Evolutionary conservation across 2,888 invertebrate species (phyloP), one percentile per base, ranked within the genome.

Genomic region (Cephus nigrinus): DNA sequence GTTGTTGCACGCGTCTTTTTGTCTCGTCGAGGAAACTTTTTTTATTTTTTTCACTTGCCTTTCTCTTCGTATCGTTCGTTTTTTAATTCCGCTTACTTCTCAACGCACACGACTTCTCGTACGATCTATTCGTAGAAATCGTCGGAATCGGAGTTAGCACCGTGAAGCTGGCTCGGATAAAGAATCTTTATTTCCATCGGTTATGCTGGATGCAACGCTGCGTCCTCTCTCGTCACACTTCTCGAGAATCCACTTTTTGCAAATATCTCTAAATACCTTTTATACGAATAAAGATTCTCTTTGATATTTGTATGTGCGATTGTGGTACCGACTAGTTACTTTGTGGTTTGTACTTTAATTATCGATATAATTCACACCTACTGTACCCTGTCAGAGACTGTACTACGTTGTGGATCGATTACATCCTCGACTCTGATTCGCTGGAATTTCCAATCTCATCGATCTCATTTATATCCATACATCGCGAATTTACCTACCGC

Each of bases 111-210:
- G 23, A 23, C 55, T 55, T 23, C 55, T 23, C 55, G 23, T 55
- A 55, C 55, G 55, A 55, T 23, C 55, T 55, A 55, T 55, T 55
- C 55, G 55, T 55, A 55, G 55, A 55, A 55, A 55, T 55, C 23
- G 55, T 55, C 55, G 55, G 23, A 15, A 55, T 55, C 55, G 9
- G 55, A 55, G 55, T 23, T 55, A 55, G 3, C 55, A 55, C 55
- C 55, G 55, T 55, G 55, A 55, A 55, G 55, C 23, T 23, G 23
- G 23, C 55, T 55, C 23, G 55, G 83, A 84, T 84, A 83, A 83
- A 84, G 81, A 81, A 84, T 84, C 84, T 84, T 84, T 84, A 84
- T 84, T 83, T 84, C 81, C 84, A 84, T 83, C 23, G 55, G 55
- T 55, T 23, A 15, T 55, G 23, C 23, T 55, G 55, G 23, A 55